Evolutionary conservation across 2,888 invertebrate species (phyloP).

Genomic region (Clostera curtula): DNA sequence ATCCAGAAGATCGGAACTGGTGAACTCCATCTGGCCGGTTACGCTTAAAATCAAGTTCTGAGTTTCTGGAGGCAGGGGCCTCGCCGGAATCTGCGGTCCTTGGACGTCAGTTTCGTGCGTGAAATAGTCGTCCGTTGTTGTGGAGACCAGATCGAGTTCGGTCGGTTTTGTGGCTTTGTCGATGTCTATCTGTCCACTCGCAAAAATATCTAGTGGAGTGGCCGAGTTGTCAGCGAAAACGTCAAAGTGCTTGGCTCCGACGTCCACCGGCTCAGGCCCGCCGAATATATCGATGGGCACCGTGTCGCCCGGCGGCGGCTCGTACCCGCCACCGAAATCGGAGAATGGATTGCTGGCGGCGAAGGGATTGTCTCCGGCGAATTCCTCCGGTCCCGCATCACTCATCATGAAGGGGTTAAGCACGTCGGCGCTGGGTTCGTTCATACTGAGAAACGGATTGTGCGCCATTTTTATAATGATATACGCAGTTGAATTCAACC

Average conservation of each 20-base stretch:
- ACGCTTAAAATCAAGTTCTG: slow-evolving; percentile 90
- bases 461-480: slow-evolving; percentile 73
- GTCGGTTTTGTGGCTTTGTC: slow-evolving; percentile 49
- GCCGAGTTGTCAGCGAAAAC: slow-evolving; percentile 26
- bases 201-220: slow-evolving; percentile 31
- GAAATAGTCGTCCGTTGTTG: slow-evolving; percentile 36
- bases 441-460: slow-evolving; percentile 87
- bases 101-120: slow-evolving; percentile 24
- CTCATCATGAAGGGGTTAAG: slow-evolving; percentile 82
- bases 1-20: slow-evolving; percentile 87
- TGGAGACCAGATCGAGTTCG: slow-evolving; percentile 50
- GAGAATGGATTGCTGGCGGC: slow-evolving; percentile 81
- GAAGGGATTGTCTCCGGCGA: slow-evolving; percentile 81
- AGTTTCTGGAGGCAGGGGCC: slow-evolving; percentile 84
- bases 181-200: slow-evolving; percentile 22
- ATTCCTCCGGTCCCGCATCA: slow-evolving; percentile 41
- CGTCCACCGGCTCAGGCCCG: slow-evolving; percentile 40
- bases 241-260: slow-evolving; percentile 48
- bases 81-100: slow-evolving; percentile 58
- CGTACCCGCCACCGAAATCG: slow-evolving; percentile 63
- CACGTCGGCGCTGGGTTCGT: slow-evolving; percentile 75
- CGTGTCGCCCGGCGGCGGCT: slow-evolving; percentile 52
- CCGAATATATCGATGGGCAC: slow-evolving; percentile 62
- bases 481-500: slow-evolving; percentile 19
- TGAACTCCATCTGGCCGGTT: slow-evolving; percentile 91